Evolutionary conservation across 1,140 invertebrate genomes (phyloP), one percentile per base, ranked within the genome.

Genomic region (Chrysomallon squamiferum): DNA sequence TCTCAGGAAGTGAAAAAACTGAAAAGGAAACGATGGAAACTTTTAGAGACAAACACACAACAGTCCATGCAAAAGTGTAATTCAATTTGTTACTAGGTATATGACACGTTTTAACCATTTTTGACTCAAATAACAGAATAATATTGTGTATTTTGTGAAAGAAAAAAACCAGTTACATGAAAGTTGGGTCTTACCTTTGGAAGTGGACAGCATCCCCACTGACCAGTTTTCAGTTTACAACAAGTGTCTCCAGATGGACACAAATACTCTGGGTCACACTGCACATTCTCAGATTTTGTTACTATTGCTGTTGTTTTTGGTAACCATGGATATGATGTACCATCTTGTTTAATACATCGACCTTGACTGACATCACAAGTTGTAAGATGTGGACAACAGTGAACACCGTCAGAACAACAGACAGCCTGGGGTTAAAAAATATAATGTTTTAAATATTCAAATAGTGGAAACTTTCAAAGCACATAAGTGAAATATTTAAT

Each of bases 221-320:
- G 50, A 13, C 79, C 84, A 65, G 63, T 59, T 0, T 25, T 29
- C 35, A 84, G 29, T 59, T 79, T 73, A 74, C 86, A 87, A 65
- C 86, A 87, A 7, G 86, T 87, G 33, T 74, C 70, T 38, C 71
- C 75, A 75, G 75, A 66, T n/a, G 83, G 82, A 74, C 86, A 87
- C 49, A 79, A 67, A 20, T 62, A 71, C 41, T 63, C 20, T 11
- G 58, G 52, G 52, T 73, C 77, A 69, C 77, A 81, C 33, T 70
- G 66, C 0, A 77, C 63, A 35, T 57, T 27, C 25, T 54, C 50
- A 3, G 25, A 18, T 27, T 32, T 27, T 35, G 11, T 52, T 29
- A 3, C 47, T 38, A 32, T n/a, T 11, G 73, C 62, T 56, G 68
- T 43, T 35, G 43, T 4, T 67, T 76, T 79, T 35, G 45, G 29